These are phyloP conservation scores for Pseudomyrmex gracilis DNA, from an alignment of 1,140 invertebrate species.

Conservation along the genomic window DNA sequence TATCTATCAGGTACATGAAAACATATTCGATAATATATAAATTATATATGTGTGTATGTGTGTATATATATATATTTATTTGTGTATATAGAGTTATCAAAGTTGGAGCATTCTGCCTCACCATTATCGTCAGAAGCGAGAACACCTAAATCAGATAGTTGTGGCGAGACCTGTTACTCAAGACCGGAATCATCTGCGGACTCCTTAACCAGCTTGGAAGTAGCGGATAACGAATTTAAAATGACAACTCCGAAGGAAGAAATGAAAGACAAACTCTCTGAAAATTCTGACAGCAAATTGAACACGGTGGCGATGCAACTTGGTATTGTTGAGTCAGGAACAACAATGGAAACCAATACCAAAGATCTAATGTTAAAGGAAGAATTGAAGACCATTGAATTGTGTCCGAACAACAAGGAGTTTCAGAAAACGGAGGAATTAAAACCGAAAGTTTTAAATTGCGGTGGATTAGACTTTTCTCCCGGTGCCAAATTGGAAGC, in stretches of 20 bases:
- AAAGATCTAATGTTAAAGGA: slow-evolving; percentile 67
- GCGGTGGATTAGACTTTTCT: slow-evolving; percentile 83
- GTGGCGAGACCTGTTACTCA: slow-evolving; percentile 66
- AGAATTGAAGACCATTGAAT: slow-evolving; percentile 57
- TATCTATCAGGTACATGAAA: no score
- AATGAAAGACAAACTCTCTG: slow-evolving; percentile 32
- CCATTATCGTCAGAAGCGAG: slow-evolving; percentile 59
- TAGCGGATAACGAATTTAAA: slow-evolving; percentile 57
- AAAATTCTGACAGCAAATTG: slow-evolving; percentile 66
- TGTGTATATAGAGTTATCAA: slow-evolving; percentile 65
- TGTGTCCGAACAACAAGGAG: slow-evolving; percentile 64
- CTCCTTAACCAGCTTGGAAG: slow-evolving; percentile 61
- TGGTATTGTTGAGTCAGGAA: slow-evolving; percentile 65
- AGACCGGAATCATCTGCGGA: slow-evolving; percentile 68
- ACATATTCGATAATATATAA: no score
- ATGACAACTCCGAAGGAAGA: slow-evolving; percentile 23
- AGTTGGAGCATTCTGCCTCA: slow-evolving; percentile 67
- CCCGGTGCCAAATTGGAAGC: slow-evolving; percentile 90
- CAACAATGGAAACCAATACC: slow-evolving; percentile 50
- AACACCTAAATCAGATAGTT: slow-evolving; percentile 69
- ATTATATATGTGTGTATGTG: no score
- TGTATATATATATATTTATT: no score
- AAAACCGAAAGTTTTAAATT: slow-evolving; percentile 75
- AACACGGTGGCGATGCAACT: slow-evolving; percentile 66
- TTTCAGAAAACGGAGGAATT: slow-evolving; percentile 71